Percentiles rank a stretch among this genome's conserved stretches.
phyloP scores from a whole-genome alignment of 1,140 invertebrate species.

The Cepaea nemoralis region DNA sequence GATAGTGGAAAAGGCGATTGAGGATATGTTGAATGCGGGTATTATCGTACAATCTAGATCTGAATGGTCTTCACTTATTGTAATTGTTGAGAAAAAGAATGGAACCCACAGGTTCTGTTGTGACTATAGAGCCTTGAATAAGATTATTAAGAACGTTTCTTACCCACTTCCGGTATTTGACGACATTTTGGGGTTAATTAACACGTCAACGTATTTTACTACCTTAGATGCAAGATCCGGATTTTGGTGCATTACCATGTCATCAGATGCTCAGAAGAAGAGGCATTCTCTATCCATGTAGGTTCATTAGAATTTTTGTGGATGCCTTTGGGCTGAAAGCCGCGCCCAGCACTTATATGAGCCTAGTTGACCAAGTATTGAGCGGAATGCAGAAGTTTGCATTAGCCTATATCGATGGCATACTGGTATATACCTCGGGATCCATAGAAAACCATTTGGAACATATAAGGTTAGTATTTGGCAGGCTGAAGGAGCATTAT shows the following conservation, averaged over 20 bases:
- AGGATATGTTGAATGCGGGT: conserved; percentile 44
- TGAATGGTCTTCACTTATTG: conserved; percentile 48
- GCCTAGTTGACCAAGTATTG: conserved; percentile 18
- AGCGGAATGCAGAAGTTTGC: conserved; percentile 19
- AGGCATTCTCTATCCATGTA: conserved; percentile 48
- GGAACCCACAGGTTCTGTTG: conserved; percentile 70
- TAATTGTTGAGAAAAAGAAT: conserved; percentile 74
- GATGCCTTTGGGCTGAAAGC: conserved; percentile 50
- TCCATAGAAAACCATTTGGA: neutral
- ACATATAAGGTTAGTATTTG: conserved; percentile 19
- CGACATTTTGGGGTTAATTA: conserved; percentile 55
- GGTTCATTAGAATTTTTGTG: conserved; percentile 41
- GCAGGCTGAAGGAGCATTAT: conserved; percentile 4
- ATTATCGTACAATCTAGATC: conserved; percentile 43
- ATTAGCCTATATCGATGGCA: conserved; percentile 35
- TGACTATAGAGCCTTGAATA: conserved; percentile 73
- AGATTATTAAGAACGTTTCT: conserved; percentile 68
- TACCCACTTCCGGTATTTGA: conserved; percentile 74
- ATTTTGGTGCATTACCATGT: conserved; percentile 44
- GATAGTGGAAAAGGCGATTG: conserved; percentile 39
- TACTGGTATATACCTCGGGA: conserved; percentile 4
- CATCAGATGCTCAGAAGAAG: conserved; percentile 40
- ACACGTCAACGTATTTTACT: conserved; percentile 27
- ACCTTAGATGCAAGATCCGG: conserved; percentile 37
- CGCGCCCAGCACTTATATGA: conserved; percentile 23